Base-by-base conservation (phyloP, 2,888 invertebrate species). In the Bugulina stolonifera region DNA sequence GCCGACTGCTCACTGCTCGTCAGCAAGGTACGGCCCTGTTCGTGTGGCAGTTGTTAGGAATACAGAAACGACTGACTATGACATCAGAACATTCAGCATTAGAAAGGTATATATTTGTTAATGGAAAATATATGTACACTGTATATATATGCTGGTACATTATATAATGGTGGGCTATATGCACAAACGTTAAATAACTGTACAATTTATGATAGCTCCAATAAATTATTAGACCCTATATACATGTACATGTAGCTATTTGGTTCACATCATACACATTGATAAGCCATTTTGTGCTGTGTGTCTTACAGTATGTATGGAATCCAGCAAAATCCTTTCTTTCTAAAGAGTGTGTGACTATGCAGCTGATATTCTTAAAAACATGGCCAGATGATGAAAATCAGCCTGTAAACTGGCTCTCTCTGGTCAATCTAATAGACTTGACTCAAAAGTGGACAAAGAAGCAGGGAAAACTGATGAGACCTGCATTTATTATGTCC, bases 31-130 rank as follows among this genome's bases (percentile, higher is more conserved):
- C n/a, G 64, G 64, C 14, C 64, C 64, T 22, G 32, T 64, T 3
- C 25, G 18, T 3, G 64, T 64, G 29, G 32, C 64, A 64, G 14
- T 32, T 18, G 29, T 64, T 29, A 27, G 27, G 10, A 32, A 22
- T 32, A 27, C 64, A 29, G 64, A 64, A 32, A 64, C 64, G 2
- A 32, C 29, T 2, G 27, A 27, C 32, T 64, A 64, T 27, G 32
- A 14, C 32, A 32, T 64, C 27, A 64, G n/a, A 64, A 64, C 29
- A 34, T 64, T 64, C 27, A 64, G 32, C n/a, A 27, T 64, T 64
- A 64, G 34, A 64, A 64, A 64, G 64, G 64, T 64, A 32, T 5
- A 43, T 43, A n/a, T n/a, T n/a, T n/a, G n/a, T n/a, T n/a, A n/a
- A n/a, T n/a, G n/a, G n/a, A n/a, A n/a, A n/a, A n/a, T n/a, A n/a